Evolutionary conservation across 1,140 invertebrate genomes (phyloP).

Genomic region (Apocrypta bakeri): DNA sequence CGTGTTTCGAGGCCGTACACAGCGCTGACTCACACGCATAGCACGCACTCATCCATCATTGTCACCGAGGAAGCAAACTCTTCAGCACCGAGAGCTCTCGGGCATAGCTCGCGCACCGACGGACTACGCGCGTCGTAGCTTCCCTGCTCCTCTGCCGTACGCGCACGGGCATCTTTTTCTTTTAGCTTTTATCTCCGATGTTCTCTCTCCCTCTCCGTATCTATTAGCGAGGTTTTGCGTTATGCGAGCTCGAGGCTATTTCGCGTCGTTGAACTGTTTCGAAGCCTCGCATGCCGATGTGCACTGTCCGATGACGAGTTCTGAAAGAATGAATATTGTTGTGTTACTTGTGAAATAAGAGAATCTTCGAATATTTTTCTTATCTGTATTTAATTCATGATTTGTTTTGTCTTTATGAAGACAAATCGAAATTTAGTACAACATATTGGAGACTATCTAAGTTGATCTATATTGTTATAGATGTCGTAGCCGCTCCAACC

Average conservation of each 20-base stretch:
- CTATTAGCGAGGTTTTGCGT: too few relatives aligned
- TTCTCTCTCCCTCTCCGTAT: background rate
- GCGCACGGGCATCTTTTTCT: background rate
- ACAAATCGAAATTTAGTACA: constrained; percentile 48
- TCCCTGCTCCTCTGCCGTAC: background rate
- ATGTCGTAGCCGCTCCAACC: constrained; percentile 29
- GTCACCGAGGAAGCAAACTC: constrained; percentile 64
- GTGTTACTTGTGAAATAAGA: background rate
- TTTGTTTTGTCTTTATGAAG: constrained; percentile 26
- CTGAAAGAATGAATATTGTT: too few relatives aligned
- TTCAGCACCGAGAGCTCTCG: too few relatives aligned
- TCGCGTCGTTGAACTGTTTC: too few relatives aligned
- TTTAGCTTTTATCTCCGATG: background rate
- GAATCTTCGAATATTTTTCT: background rate
- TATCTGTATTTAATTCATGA: constrained; percentile 47
- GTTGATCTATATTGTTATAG: constrained; percentile 37
- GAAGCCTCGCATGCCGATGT: too few relatives aligned
- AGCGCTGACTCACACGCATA: constrained; percentile 64
- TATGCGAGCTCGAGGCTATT: too few relatives aligned
- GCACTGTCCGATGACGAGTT: too few relatives aligned
- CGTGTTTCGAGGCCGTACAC: constrained; percentile 59
- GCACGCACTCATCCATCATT: constrained; percentile 72
- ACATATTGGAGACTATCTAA: constrained; percentile 51
- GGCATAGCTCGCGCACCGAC: constrained; percentile 36
- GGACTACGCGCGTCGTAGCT: background rate